Evolutionary conservation across 2,113 vertebrate species (phyloP).

Genomic region (Petrocephalus microphthalmus): DNA sequence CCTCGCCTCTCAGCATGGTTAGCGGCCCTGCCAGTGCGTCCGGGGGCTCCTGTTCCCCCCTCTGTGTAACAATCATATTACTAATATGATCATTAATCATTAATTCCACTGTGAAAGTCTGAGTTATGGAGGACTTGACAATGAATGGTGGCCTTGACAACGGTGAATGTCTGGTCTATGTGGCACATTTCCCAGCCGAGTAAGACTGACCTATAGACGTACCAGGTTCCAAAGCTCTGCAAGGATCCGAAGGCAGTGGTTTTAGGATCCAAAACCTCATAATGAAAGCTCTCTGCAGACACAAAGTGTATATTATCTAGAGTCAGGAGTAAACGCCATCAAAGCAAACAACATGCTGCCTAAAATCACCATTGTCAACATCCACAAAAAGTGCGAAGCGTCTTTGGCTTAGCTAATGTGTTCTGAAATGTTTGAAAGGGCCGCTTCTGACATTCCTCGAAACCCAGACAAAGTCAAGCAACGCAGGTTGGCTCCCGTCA

Average conservation of each 20-base stretch:
- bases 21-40: background rate
- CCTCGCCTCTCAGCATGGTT: background rate
- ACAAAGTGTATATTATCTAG: background rate
- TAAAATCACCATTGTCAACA: background rate
- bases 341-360: background rate
- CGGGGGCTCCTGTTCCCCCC: background rate
- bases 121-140: background rate
- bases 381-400: background rate
- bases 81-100: no score
- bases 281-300: background rate
- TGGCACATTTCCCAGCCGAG: background rate
- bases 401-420: background rate
- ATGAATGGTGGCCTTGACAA: background rate
- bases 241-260: background rate
- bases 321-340: background rate
- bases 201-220: background rate
- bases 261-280: background rate
- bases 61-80: no score
- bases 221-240: background rate
- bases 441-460: background rate
- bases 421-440: background rate
- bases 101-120: background rate
- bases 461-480: conserved; percentile 6
- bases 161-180: background rate
- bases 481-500: background rate